Base-by-base conservation (phyloP, 2,113 vertebrate genomes). In the Psophia crepitans region DNA sequence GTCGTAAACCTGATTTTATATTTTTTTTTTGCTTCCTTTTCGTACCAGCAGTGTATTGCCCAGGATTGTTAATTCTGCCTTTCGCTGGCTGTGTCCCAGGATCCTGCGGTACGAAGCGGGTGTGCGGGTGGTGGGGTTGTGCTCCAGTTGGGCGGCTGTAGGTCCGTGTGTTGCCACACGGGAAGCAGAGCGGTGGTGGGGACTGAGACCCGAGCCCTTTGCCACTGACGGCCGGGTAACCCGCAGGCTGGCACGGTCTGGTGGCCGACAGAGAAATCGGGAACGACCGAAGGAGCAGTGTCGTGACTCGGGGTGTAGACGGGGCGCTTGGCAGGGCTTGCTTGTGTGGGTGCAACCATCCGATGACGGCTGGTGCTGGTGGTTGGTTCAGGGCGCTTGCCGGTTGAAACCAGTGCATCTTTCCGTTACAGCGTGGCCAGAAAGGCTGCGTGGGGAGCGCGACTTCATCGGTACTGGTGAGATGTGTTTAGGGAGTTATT, bases 241-340 rank as follows among this genome's bases (percentile, higher is more conserved):
- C 33, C 0, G 3, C 68, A 20, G 30, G 1, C 28, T 32, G 48
- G 43, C 44, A 37, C 11, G 0, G 21, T 2, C 5, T 32, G 43
- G 18, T 75, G 76, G 30, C 37, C 32, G 46, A 60, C 71, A 44
- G 51, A 21, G 53, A 20, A 33, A 41, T 16, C 7, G 8, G 74
- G 63, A 12, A 21, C 24, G 70, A 10, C 44, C 15, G 32, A 60
- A 87, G 70, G 69, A 69, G 64, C 35, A 5, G 65, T 2, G 1
- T 30, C 27, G 3, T 1, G 2, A 14, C 14, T 53, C 2, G 5
- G 54, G 68, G 4, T 78, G 26, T 37, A 20, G 66, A 32, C 3
- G 7, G 16, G 57, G 26, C 26, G 3, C 11, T 35, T 0, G 0
- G 0, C 0, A 0, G 32, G 71, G n/a, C 68, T 73, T 51, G 66